Conservation (phyloP, 2,888 invertebrate species). For the Graphium colonna region DNA sequence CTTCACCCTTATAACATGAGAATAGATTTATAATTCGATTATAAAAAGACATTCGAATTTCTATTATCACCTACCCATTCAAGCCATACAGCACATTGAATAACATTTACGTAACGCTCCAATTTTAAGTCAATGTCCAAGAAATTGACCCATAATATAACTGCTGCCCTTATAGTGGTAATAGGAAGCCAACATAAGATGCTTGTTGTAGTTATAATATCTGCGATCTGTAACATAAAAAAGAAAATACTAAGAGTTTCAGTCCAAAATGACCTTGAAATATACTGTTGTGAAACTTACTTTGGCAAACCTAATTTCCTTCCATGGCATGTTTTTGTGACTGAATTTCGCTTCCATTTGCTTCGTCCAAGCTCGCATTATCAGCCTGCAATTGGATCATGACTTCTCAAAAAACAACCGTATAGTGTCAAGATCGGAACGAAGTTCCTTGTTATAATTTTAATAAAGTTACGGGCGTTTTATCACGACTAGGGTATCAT, state of each 20-base stretch:
- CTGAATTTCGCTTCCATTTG: conserved; percentile 41
- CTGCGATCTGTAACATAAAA: conserved; percentile 12
- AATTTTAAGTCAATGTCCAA: conserved; percentile 34
- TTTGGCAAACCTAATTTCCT: conserved; percentile 35
- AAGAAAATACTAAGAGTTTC: too few relatives aligned
- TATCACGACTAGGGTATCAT: too few relatives aligned
- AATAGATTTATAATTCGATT: too few relatives aligned
- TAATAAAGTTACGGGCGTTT: too few relatives aligned
- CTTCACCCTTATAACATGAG: too few relatives aligned
- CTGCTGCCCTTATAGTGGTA: conserved; percentile 51
- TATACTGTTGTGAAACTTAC: conserved; percentile 26
- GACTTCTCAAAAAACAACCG: too few relatives aligned
- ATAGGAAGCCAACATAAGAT: conserved; percentile 64
- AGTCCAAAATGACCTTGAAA: too few relatives aligned
- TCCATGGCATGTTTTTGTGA: conserved; percentile 30
- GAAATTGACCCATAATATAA: conserved; percentile 43
- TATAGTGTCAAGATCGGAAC: too few relatives aligned
- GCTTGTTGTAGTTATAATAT: conserved; percentile 39
- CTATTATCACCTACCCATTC: conserved; percentile 45
- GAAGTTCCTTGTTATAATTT: too few relatives aligned
- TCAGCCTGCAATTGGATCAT: conserved; percentile 15
- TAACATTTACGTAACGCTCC: conserved; percentile 36
- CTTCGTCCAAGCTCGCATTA: conserved; percentile 40
- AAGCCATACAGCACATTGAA: conserved; percentile 53
- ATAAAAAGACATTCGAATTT: too few relatives aligned